Base-by-base conservation (phyloP, 2,888 invertebrate species). In the Scrobipalpa costella region DNA sequence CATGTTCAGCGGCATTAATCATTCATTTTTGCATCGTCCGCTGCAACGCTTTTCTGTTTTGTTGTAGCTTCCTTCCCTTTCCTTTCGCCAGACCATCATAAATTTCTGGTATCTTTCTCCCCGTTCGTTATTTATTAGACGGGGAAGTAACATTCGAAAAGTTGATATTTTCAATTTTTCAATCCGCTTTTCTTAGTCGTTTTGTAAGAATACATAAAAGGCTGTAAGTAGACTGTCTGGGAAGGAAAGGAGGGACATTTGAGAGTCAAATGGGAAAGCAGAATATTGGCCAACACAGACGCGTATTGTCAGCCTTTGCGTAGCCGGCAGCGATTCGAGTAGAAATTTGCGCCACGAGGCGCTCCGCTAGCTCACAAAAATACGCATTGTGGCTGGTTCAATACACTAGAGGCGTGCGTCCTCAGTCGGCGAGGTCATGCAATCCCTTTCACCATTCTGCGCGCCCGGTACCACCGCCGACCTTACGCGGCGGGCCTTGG, bases 371-470 rank as follows among this genome's bases (percentile, higher is more conserved):
- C 44, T 34, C 11, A 61, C 61, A 61, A 64, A 64, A 61, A 44
- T 57, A 65, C 63, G 65, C 63, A 65, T 60, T 47, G 60, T 63
- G 50, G 52, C 59, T 64, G 62, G 66, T 66, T 66, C 66, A 66
- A 66, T 63, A 66, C 50, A 64, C 66, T 50, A 63, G 60, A 50
- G 36, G 62, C 63, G 64, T 61, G 57, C 65, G 63, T 65, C 65
- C 65, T 63, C 65, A 63, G 57, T 71, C 69, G 77, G 75, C 88
- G 88, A 87, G 88, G 88, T 85, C 88, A 81, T 71, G 76, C 75
- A 76, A 80, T 83, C 80, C 87, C 89, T 88, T 88, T 89, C 89
- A 88, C 88, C 85, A 76, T 80, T 84, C 85, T 83, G 87, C 73
- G 74, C 77, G 85, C 81, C 84, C 73, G 77, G 85, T 83, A 77